Conservation (phyloP, 2,888 invertebrate genomes). For the Sesamia inferens region DNA sequence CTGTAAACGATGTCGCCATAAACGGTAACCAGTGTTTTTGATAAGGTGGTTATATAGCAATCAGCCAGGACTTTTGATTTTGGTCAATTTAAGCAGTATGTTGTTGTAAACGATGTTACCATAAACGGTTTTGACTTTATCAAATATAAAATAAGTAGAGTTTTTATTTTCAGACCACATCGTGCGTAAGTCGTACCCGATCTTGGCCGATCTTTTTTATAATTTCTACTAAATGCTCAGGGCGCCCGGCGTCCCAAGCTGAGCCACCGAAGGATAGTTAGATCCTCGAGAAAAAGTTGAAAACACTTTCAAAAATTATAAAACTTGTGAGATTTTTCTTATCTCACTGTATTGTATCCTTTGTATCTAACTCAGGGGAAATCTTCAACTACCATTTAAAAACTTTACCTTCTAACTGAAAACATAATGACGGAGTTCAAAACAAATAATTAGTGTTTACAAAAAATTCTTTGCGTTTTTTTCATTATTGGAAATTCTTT, state of each 20-base stretch:
- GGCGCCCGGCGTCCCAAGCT: neutral
- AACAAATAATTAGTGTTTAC: conserved; percentile 61
- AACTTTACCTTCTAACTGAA: conserved; percentile 43
- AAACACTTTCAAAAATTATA: conserved; percentile 39
- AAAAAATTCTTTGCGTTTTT: conserved; percentile 15
- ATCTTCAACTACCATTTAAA: conserved; percentile 46
- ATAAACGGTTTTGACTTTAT: too few species aligned
- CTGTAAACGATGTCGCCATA: too few species aligned
- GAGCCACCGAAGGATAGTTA: conserved; percentile 35
- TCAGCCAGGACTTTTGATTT: too few species aligned
- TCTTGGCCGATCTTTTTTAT: neutral
- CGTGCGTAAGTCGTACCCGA: too few species aligned
- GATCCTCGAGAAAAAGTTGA: conserved; percentile 32
- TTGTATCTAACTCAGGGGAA: conserved; percentile 40
- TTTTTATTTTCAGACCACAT: too few species aligned
- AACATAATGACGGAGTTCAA: conserved; percentile 55
- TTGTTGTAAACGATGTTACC: too few species aligned
- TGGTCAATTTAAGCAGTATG: too few species aligned
- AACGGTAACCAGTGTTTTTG: too few species aligned
- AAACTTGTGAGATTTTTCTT: conserved; percentile 49
- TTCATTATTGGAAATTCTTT: conserved; percentile 21
- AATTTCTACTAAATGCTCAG: neutral
- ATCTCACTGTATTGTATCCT: neutral
- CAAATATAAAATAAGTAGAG: too few species aligned
- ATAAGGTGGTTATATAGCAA: too few species aligned